Base-by-base conservation (phyloP, 2,888 invertebrate genomes). In the Aphidoletes aphidimyza region DNA sequence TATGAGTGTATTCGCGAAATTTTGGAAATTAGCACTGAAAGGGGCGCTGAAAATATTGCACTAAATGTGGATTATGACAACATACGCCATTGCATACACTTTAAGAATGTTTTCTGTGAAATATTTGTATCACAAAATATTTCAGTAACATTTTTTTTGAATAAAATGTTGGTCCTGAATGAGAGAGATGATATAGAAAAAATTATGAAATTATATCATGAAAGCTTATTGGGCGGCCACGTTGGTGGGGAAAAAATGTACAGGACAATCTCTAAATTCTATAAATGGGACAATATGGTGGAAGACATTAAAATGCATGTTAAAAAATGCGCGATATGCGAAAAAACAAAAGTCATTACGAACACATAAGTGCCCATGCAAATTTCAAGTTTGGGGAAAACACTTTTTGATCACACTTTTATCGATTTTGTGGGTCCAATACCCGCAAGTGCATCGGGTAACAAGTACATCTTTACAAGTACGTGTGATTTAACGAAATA, bases 341-440 rank as follows among this genome's bases (percentile, higher is more conserved):
- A 83, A 19, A 83, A 83, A 42, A 42, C 17, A 83, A 83, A 83
- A 42, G 39, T 39, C 0, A 42, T n/a, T 3, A 42, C 9, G 8
- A n/a, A 83, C 6, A 39, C 26, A 22, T 1, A 26, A 17, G 17
- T 42, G 8, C 83, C 83, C 39, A 34, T 83, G 39, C 37, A 39
- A 83, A 39, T 83, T 0, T 19, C 83, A n/a, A 83, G 39, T 39
- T 22, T 39, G 8, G 37, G 39, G 1, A 22, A 83, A 37, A 5
- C 11, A 42, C 39, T 36, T 14, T 83, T 39, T 19, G 85, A 87
- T 22, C 85, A 85, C 69, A 85, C 85, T 8, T n/a, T 86, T 11
- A 88, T 87, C 84, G 87, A 88, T 34, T 86, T 87, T 19, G 87
- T 59, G 6, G 59, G 59, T 5, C 59, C 59, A 22, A 59, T 59